Evolutionary conservation across 2,797 vertebrate genomes (phyloP).

Genomic region (Clarias platycephalus): DNA sequence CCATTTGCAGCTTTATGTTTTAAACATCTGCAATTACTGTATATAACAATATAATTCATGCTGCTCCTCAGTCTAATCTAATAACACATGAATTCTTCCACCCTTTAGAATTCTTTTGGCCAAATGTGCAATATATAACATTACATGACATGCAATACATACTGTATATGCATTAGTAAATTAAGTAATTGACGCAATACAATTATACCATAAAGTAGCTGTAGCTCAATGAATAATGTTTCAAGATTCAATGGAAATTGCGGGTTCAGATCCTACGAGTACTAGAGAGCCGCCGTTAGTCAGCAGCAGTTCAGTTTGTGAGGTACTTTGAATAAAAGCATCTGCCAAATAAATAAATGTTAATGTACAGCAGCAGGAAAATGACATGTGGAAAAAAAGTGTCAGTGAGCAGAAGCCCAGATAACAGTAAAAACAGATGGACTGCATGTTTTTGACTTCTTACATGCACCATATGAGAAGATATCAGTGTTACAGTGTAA

Average conservation of each 20-base stretch:
- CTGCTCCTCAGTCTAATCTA: not conserved
- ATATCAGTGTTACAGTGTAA: not conserved
- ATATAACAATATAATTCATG: conserved; percentile 4
- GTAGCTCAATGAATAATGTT: not conserved
- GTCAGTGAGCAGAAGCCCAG: not conserved
- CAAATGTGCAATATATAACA: not conserved
- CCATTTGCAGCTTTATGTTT: not conserved
- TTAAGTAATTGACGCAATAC: not conserved
- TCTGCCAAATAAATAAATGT: conserved; percentile 8
- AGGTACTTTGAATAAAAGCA: conserved; percentile 5
- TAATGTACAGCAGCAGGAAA: conserved; percentile 9
- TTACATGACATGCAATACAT: not conserved
- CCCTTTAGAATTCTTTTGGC: not conserved
- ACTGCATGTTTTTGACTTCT: not conserved
- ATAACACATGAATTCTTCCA: not conserved
- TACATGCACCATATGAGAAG: not conserved
- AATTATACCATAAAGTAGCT: not conserved
- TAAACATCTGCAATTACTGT: not conserved
- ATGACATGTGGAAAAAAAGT: conserved; percentile 5
- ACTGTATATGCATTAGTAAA: not conserved
- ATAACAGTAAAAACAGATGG: not conserved
- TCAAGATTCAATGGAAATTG: not conserved
- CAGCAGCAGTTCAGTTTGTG: conserved; percentile 8
- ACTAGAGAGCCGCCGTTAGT: not conserved
- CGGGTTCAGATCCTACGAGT: not conserved